These are phyloP conservation scores for Tretioscincus oriximinensis DNA, from an alignment of 2,113 vertebrate species.

Conservation along the genomic window DNA sequence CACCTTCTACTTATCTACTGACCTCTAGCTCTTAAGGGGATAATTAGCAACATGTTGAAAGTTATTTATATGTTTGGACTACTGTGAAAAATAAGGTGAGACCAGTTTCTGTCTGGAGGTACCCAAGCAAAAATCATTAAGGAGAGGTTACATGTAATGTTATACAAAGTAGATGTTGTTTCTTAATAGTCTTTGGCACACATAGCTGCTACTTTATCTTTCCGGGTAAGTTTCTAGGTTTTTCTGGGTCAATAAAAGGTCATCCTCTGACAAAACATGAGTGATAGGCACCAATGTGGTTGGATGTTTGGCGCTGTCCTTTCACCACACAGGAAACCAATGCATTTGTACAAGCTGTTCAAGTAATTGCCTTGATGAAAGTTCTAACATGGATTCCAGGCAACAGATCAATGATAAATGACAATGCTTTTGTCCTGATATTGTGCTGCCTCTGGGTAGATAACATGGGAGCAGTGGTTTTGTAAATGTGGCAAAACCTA, in stretches of 20 bases:
- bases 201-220: neutral
- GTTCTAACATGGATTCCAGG: slow-evolving; percentile 25
- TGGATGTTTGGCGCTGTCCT: slow-evolving; percentile 25
- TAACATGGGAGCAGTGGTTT: neutral
- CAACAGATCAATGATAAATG: slow-evolving; percentile 48
- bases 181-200: neutral
- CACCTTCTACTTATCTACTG: slow-evolving; percentile 40
- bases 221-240: slow-evolving; percentile 31
- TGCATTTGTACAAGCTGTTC: slow-evolving; percentile 30
- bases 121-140: slow-evolving; percentile 35
- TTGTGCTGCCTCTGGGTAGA: neutral
- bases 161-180: slow-evolving; percentile 27
- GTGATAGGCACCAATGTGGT: neutral
- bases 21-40: slow-evolving; percentile 44
- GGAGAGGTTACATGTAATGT: slow-evolving; percentile 36
- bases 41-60: slow-evolving; percentile 51
- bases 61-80: slow-evolving; percentile 36
- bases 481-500: neutral
- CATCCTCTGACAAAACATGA: slow-evolving; percentile 20
- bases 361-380: slow-evolving; percentile 26
- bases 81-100: slow-evolving; percentile 49
- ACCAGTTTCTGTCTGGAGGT: slow-evolving; percentile 51
- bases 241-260: slow-evolving; percentile 18
- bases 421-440: slow-evolving; percentile 30
- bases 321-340: slow-evolving; percentile 40